A percentile compares a stretch with the other conserved stretches of the same genome.
Conservation (phyloP, 2,113 vertebrate species). For the Calonectris borealis region DNA sequence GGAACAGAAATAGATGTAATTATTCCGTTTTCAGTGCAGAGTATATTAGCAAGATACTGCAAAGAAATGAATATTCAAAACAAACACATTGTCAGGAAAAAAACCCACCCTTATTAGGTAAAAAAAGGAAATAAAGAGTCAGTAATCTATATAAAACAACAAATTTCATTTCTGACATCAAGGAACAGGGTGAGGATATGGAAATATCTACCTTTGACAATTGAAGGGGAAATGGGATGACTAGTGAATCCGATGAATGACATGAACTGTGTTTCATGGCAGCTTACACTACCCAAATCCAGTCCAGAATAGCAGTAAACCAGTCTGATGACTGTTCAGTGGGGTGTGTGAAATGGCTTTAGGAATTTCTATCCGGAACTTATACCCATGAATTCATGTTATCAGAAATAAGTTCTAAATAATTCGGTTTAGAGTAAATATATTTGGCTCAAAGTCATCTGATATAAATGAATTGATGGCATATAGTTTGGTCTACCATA, state of each 20-base stretch:
- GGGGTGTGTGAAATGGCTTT: neutral
- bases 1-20: constrained; percentile 5
- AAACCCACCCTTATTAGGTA: neutral
- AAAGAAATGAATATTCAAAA: constrained; percentile 37
- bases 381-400: neutral
- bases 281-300: neutral
- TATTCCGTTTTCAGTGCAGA: constrained; percentile 15
- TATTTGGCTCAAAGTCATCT: neutral
- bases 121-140: neutral
- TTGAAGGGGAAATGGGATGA: neutral
- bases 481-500: neutral
- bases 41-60: constrained; percentile 10
- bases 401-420: neutral
- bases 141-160: neutral
- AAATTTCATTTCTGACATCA: neutral
- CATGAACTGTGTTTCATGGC: neutral
- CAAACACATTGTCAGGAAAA: neutral
- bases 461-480: neutral
- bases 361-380: neutral
- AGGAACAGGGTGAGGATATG: neutral
- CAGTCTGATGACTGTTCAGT: neutral
- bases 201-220: neutral
- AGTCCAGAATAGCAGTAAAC: neutral
- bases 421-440: neutral
- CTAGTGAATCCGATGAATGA: neutral